Conservation (phyloP, 2,113 vertebrate genomes). For the Aptenodytes forsteri region DNA sequence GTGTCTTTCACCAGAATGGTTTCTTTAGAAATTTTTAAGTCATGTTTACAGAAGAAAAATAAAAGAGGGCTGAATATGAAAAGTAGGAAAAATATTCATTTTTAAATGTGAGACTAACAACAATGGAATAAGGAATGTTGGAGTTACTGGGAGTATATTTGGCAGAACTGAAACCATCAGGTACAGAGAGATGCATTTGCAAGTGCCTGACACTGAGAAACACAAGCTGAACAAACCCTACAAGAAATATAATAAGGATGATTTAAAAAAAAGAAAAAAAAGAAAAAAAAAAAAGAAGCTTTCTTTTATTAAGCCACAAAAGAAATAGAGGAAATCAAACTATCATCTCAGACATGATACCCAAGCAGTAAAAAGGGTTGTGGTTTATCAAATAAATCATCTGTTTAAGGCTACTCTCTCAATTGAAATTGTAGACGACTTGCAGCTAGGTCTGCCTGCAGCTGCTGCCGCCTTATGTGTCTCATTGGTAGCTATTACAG, state of each 20-base stretch:
- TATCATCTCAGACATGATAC: not conserved
- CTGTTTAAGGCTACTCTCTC: not conserved
- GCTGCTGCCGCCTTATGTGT: not conserved
- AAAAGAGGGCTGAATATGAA: not conserved
- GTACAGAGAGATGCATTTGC: not conserved
- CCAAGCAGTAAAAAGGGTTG: not conserved
- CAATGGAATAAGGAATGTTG: not conserved
- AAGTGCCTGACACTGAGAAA: not conserved
- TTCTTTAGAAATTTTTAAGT: not conserved
- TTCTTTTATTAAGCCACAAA: not conserved
- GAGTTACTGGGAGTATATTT: not conserved
- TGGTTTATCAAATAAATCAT: not conserved
- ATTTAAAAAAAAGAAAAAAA: not conserved
- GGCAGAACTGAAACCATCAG: not conserved
- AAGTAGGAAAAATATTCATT: not conserved
- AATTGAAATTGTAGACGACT: not conserved
- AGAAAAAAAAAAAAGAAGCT: fast-evolving
- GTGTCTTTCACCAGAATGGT: not conserved
- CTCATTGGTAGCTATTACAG: not conserved
- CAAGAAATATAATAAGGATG: not conserved
- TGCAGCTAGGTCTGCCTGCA: not conserved
- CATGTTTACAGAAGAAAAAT: not conserved
- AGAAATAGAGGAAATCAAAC: not conserved
- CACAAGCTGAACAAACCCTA: not conserved
- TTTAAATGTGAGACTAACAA: not conserved